These are phyloP conservation scores for Ginglymostoma cirratum DNA, from an alignment of 2,113 vertebrate genomes.

Conservation along the genomic window DNA sequence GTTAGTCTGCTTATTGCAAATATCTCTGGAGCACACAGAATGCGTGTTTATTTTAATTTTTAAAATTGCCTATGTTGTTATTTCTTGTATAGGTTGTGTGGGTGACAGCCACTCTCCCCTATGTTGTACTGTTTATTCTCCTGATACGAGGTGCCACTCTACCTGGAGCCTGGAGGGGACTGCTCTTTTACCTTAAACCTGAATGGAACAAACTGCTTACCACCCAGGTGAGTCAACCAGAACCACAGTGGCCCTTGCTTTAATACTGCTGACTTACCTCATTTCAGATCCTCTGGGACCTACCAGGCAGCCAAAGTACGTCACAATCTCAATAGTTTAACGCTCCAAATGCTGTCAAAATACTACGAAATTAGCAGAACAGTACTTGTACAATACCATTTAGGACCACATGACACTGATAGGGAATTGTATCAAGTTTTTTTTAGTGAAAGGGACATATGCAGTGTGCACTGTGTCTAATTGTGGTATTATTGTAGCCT, in stretches of 20 bases:
- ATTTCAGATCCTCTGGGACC: background rate
- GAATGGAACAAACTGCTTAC: constrained; percentile 86
- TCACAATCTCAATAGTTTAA: background rate
- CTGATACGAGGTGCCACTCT: constrained; percentile 85
- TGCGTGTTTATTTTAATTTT: background rate
- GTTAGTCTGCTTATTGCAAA: background rate
- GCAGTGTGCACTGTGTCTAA: background rate
- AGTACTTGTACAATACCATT: background rate
- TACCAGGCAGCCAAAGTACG: background rate
- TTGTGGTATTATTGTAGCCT: background rate
- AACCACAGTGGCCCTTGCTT: background rate
- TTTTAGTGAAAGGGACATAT: background rate
- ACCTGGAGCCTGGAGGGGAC: constrained; percentile 90
- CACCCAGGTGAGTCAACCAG: constrained; percentile 66
- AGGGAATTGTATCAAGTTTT: background rate
- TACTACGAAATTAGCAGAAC: background rate
- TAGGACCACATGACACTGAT: background rate
- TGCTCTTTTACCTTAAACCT: constrained; percentile 87
- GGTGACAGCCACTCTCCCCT: constrained; percentile 95
- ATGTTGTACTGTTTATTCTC: constrained; percentile 77
- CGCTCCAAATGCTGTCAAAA: background rate
- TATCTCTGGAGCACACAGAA: background rate
- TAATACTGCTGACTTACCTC: background rate
- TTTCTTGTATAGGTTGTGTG: constrained; percentile 76
- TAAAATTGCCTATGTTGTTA: background rate